Base-by-base conservation (phyloP, 2,113 vertebrate genomes). In the Catharus fuscescens region DNA sequence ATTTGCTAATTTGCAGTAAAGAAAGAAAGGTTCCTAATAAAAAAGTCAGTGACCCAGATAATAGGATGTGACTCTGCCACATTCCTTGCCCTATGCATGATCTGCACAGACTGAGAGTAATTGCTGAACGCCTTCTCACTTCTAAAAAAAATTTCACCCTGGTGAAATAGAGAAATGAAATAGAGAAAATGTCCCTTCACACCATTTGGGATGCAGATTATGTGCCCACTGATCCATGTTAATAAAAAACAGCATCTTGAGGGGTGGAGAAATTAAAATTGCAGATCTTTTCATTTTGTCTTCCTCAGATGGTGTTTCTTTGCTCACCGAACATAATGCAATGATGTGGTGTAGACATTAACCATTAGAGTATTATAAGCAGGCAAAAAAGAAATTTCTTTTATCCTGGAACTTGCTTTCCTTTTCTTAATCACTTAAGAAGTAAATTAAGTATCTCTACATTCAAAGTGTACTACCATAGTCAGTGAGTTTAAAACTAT, bases 161-260 rank as follows among this genome's bases (percentile, higher is more conserved):
- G 14, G 29, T 54, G 36, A 57, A 66, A 18, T 36, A 47, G 29
- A 57, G 18, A 47, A 74, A 66, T 18, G 1, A 76, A 76, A 73
- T 52, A 50, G 67, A 87, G 67, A 86, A 93, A 36, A 90, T 24
- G 42, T 80, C 60, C 44, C 54, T 28, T 7, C 0, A 3, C 48
- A 59, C 23, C 42, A 80, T 90, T 70, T 66, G 74, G 85, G 96
- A 92, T 93, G 91, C 53, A 80, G 79, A 64, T 86, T 85, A 72
- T 76, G 67, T 7, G 4, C 77, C 66, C 54, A 80, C 34, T 84
- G 80, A 64, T 23, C 36, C 32, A 47, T 0, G 1, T 76, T 88
- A 95, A 59, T 84, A 87, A 90, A 90, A 90, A 62, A 6, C 16
- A 54, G n/a, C 34, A 44, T 85, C 59, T 70, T 92, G 50, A n/a